A percentile compares a stretch with the other conserved stretches of the same genome.
Evolutionary conservation across 23 tunicate species (phyloP).

Genomic region (Clavelina lepadiformis): DNA sequence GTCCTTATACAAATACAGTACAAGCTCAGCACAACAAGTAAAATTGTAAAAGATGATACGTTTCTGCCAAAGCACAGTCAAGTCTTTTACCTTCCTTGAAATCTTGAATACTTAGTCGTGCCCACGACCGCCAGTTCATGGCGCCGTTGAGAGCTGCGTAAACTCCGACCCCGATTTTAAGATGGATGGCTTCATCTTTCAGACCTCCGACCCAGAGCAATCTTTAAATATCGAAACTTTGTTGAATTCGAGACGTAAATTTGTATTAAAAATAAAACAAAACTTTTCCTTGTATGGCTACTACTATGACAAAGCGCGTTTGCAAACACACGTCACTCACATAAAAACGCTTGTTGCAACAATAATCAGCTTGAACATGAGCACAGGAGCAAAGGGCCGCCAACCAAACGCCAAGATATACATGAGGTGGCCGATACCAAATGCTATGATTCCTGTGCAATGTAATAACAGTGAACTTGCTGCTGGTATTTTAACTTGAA

Average conservation of each 20-base stretch:
- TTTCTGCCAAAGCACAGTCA: no score
- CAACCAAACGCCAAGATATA: conserved; percentile 36
- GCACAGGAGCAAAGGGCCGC: conserved; percentile 7
- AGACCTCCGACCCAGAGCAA: conserved; percentile 28
- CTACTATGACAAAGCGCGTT: no score
- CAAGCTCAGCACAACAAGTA: no score
- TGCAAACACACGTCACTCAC: neutral
- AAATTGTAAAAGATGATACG: no score
- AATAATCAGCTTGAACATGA: neutral
- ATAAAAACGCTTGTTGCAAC: neutral
- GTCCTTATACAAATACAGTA: no score
- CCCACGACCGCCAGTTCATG: conserved; percentile 51
- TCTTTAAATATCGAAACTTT: no score
- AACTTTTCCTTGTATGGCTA: no score
- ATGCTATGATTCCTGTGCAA: conserved; percentile 24
- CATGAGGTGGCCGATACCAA: conserved; percentile 34
- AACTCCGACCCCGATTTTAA: conserved; percentile 36
- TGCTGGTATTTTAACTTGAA: no score
- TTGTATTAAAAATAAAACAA: no score
- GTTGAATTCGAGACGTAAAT: no score
- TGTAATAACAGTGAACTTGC: no score
- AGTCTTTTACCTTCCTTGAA: conserved; percentile 17
- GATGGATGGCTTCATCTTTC: neutral
- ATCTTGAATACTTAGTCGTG: conserved; percentile 33
- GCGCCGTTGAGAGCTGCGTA: conserved; percentile 11